Percentiles rank a stretch among this genome's conserved stretches.
Evolutionary conservation across 2,113 vertebrate genomes (phyloP).

Genomic region (Protobothrops flavoviridis): DNA sequence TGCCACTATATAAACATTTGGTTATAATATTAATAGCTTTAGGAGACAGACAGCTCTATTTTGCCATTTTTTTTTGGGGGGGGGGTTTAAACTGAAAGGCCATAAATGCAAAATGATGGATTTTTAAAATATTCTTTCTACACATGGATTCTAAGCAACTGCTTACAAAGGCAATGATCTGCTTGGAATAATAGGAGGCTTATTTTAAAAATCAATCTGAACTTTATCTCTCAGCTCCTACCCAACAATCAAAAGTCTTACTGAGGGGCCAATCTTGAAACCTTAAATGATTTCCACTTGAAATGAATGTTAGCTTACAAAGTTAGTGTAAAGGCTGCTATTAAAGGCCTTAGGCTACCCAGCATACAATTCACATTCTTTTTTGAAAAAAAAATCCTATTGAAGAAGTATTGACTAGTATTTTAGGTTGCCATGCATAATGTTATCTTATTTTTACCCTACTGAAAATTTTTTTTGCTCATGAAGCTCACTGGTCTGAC

Average conservation of each 20-base stretch:
- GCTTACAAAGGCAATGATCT: neutral
- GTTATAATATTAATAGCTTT: constrained; percentile 62
- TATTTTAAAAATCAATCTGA: neutral
- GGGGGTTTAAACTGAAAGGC: constrained; percentile 29
- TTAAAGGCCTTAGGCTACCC: neutral
- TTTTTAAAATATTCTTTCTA: neutral
- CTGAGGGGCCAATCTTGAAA: neutral
- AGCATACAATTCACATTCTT: neutral
- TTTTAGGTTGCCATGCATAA: neutral
- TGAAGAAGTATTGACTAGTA: neutral
- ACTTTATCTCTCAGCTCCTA: neutral
- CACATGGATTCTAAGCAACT: neutral
- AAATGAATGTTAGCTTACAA: neutral
- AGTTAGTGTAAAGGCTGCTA: neutral
- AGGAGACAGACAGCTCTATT: constrained; percentile 47
- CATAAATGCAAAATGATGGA: constrained; percentile 36
- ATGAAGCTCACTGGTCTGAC: neutral
- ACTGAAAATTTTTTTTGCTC: neutral
- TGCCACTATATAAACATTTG: constrained; percentile 56
- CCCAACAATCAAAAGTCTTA: neutral
- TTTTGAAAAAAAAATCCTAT: neutral
- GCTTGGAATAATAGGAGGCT: neutral
- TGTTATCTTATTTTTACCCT: too few relatives aligned
- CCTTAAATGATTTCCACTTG: neutral
- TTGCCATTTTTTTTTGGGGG: constrained; percentile 28